phyloP scores from a whole-genome alignment of 2,113 vertebrate genomes.

The Antechinus stuartii region DNA sequence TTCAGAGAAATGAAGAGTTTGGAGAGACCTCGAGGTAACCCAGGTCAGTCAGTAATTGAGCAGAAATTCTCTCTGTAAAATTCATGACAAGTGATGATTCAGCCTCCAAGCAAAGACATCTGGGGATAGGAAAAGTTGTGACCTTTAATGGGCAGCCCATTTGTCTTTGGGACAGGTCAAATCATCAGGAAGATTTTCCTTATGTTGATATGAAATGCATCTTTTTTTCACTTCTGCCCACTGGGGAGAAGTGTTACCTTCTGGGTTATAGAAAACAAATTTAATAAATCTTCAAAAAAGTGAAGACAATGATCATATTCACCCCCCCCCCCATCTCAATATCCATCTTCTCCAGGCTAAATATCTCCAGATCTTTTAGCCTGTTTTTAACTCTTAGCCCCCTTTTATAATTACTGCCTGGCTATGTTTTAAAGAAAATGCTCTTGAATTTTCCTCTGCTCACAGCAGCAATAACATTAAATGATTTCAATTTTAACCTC shows the following conservation, averaged over 20 bases:
- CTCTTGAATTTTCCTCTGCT: neutral
- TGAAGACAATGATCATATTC: neutral
- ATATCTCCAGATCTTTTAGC: neutral
- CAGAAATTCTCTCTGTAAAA: neutral
- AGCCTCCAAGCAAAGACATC: neutral
- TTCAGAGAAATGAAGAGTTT: neutral
- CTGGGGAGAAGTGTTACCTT: neutral
- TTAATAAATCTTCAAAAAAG: neutral
- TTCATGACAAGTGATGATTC: neutral
- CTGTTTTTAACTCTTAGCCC: neutral
- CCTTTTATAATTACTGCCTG: neutral
- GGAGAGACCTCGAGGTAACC: neutral
- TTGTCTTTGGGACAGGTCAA: neutral
- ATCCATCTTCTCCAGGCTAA: neutral
- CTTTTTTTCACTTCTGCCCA: neutral
- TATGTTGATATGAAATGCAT: neutral
- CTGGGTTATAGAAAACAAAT: neutral
- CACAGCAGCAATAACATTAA: neutral
- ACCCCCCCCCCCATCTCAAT: neutral
- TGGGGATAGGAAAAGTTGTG: neutral
- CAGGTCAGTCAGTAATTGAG: neutral
- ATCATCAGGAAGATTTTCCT: neutral
- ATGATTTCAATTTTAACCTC: neutral
- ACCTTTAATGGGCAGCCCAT: neutral
- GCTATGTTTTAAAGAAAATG: neutral